A percentile compares a stretch with the other conserved stretches of the same genome.
Evolutionary conservation across 2,888 invertebrate species (phyloP).

Genomic region (Mimachlamys varia): DNA sequence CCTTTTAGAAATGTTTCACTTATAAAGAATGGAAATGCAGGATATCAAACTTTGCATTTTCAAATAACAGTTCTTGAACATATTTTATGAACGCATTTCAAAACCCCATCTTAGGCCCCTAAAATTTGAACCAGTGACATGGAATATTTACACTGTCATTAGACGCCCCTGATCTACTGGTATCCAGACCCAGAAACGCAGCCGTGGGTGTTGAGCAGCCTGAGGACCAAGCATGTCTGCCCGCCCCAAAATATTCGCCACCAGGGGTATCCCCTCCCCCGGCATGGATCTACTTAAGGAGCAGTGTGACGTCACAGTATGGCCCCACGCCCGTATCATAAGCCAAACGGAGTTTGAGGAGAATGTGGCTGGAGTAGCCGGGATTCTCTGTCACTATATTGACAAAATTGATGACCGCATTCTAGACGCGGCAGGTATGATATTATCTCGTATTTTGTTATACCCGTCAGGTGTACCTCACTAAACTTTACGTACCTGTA

Average conservation of each 20-base stretch:
- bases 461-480: background rate
- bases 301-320: background rate
- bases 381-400: constrained; percentile 3
- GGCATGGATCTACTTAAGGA: background rate
- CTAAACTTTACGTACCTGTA: background rate
- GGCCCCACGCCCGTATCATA: background rate
- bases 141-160: constrained; percentile 6
- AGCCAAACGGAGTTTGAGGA: background rate
- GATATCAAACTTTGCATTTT: too few relatives aligned
- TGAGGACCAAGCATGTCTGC: background rate
- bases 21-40: too few relatives aligned
- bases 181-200: background rate
- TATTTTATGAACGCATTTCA: too few relatives aligned
- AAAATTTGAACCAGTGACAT: background rate
- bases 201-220: background rate
- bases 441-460: background rate
- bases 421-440: background rate
- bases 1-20: too few relatives aligned
- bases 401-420: background rate
- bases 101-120: background rate
- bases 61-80: too few relatives aligned
- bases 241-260: background rate
- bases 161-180: background rate
- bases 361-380: background rate
- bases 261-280: background rate